A percentile compares a stretch with the other conserved stretches of the same genome.
These are phyloP conservation scores for Palythoa grandis DNA, from an alignment of 92 coral and sea anemone species.

Conservation along the genomic window DNA sequence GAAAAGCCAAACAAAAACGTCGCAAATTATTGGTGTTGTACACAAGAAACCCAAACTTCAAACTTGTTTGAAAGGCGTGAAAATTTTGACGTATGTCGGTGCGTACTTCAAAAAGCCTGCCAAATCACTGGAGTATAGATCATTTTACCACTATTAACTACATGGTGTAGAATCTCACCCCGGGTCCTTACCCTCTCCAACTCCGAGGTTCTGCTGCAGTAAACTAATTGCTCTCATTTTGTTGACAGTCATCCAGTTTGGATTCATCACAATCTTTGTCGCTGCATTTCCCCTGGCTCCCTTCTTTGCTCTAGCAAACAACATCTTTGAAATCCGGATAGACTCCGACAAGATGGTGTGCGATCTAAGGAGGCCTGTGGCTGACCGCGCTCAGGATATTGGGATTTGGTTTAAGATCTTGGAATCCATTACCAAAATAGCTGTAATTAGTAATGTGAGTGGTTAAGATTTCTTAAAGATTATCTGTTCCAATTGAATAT, in stretches of 20 bases:
- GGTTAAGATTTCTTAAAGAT: not conserved
- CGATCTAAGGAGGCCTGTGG: constrained; percentile 77
- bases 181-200: too few relatives aligned
- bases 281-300: constrained; percentile 89
- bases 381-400: constrained; percentile 81
- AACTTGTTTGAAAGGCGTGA: too few relatives aligned
- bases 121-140: too few relatives aligned
- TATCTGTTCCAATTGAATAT: not conserved
- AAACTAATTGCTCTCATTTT: not conserved
- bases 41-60: too few relatives aligned
- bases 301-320: constrained; percentile 81
- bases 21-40: too few relatives aligned
- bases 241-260: constrained; percentile 75
- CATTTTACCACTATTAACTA: too few relatives aligned
- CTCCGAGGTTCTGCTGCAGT: not conserved
- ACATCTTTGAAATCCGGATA: constrained; percentile 77
- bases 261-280: constrained; percentile 79
- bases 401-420: constrained; percentile 84
- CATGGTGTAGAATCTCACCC: too few relatives aligned
- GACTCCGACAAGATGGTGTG: constrained; percentile 80
- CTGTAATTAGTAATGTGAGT: constrained; percentile 85
- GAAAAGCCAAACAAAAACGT: too few relatives aligned
- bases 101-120: too few relatives aligned
- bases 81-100: too few relatives aligned
- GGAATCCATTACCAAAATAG: constrained; percentile 71